phyloP scores from a whole-genome alignment of 2,888 invertebrate genomes.

The Electrophaes corylata region DNA sequence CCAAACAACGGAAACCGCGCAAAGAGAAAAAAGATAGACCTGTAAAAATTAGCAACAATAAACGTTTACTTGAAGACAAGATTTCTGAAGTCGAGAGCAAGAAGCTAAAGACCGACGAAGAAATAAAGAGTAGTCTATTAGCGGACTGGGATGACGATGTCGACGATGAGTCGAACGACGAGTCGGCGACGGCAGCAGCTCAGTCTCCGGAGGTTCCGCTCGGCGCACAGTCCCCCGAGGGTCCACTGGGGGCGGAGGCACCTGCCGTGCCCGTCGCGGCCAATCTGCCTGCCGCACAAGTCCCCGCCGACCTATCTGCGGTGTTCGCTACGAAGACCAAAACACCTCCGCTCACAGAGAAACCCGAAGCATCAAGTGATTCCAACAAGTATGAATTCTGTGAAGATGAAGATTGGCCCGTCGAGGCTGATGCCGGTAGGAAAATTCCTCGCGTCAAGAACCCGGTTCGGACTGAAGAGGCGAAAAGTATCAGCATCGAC shows the following conservation, averaged over 20 bases:
- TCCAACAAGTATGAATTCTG: conserved; percentile 93
- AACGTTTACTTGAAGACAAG: conserved; percentile 69
- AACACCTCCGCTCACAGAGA: conserved; percentile 53
- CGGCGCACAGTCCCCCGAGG: conserved; percentile 64
- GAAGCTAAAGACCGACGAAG: conserved; percentile 83
- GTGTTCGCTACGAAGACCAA: conserved; percentile 56
- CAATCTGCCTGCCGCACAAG: conserved; percentile 44
- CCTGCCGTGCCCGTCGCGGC: conserved; percentile 66
- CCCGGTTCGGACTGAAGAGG: conserved; percentile 70
- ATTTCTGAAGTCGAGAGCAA: conserved; percentile 62
- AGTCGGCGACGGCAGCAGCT: conserved; percentile 52
- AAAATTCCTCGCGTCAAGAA: conserved; percentile 87
- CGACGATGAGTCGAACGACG: conserved; percentile 67
- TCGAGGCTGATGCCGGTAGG: conserved; percentile 82
- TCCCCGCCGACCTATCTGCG: conserved; percentile 53
- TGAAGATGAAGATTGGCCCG: conserved; percentile 87
- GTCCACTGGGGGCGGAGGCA: conserved; percentile 65
- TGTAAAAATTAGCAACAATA: conserved; percentile 69
- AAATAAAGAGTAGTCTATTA: conserved; percentile 87
- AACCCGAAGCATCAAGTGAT: conserved; percentile 77
- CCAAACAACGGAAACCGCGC: conserved; percentile 61
- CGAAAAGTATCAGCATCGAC: conserved; percentile 71
- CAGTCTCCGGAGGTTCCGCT: conserved; percentile 67
- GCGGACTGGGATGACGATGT: conserved; percentile 91
- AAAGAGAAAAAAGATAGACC: conserved; percentile 64